A percentile compares a stretch with the other conserved stretches of the same genome.
These are phyloP conservation scores for Brachynemurus nebulosus DNA, from an alignment of 2,888 invertebrate species.

Conservation along the genomic window DNA sequence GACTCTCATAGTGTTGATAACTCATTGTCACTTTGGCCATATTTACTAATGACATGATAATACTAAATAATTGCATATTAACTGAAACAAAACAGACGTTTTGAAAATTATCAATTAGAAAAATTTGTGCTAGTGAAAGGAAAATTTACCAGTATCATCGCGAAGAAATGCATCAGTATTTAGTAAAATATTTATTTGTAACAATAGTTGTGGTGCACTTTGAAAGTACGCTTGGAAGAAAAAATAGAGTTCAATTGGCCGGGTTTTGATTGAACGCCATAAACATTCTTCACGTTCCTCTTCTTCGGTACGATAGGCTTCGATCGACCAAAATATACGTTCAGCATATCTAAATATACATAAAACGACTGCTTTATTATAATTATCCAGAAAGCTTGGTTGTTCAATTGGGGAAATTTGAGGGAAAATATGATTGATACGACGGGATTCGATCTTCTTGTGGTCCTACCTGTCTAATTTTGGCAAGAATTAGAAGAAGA, in stretches of 20 bases:
- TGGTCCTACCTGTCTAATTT: too few species aligned
- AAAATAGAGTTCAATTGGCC: conserved; percentile 60
- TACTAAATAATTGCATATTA: conserved; percentile 48
- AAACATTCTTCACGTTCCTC: conserved; percentile 45
- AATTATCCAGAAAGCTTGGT: conserved; percentile 8
- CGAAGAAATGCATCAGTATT: conserved; percentile 30
- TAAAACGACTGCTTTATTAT: not conserved
- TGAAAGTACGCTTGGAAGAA: conserved; percentile 68
- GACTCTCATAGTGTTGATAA: conserved; percentile 66
- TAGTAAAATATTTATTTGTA: conserved; percentile 50
- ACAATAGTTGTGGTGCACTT: conserved; percentile 55
- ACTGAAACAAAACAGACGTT: conserved; percentile 38
- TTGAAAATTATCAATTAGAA: not conserved
- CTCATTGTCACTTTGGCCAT: conserved; percentile 55
- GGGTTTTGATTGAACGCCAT: conserved; percentile 42
- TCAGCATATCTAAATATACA: conserved; percentile 45
- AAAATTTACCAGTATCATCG: conserved; percentile 3
- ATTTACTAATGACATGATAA: conserved; percentile 50
- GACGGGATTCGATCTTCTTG: too few species aligned
- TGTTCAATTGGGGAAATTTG: too few species aligned
- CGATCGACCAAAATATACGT: conserved; percentile 62
- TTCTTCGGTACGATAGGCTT: conserved; percentile 47
- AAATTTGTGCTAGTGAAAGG: not conserved
- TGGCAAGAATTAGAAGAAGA: too few species aligned
- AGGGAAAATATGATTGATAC: too few species aligned